These are phyloP conservation scores for Brachyistius frenatus DNA, from an alignment of 2,113 vertebrate genomes.

Conservation along the genomic window DNA sequence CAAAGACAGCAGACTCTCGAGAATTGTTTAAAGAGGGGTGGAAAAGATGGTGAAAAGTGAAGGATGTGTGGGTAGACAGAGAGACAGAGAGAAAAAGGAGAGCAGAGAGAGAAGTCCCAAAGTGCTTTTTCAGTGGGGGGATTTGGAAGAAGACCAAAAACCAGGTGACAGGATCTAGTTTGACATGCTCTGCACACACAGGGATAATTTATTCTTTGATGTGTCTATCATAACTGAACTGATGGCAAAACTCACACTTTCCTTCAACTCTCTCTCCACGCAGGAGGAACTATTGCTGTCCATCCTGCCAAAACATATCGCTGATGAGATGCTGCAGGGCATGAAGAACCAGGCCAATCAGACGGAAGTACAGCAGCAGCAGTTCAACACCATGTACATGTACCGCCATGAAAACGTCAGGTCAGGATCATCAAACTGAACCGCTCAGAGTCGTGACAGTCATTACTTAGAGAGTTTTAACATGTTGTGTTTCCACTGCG, in stretches of 20 bases:
- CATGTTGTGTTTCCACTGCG: no score
- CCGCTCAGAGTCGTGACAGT: no score
- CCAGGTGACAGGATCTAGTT: slow-evolving; percentile 13
- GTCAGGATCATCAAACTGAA: slow-evolving; percentile 70
- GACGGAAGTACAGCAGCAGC: slow-evolving; percentile 94
- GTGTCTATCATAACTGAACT: no score
- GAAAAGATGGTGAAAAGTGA: slow-evolving; percentile 1
- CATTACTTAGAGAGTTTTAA: no score
- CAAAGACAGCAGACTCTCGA: slow-evolving; percentile 4
- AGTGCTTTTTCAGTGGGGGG: slow-evolving; percentile 35
- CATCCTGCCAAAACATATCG: slow-evolving; percentile 97
- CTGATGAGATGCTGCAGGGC: slow-evolving; percentile 96
- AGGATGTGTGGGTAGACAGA: slow-evolving; percentile 12
- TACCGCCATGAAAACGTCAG: slow-evolving; percentile 98
- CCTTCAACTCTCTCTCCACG: background rate
- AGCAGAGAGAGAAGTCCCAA: slow-evolving; percentile 36
- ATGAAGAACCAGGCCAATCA: slow-evolving; percentile 94
- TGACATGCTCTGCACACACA: slow-evolving; percentile 3
- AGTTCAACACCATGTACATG: slow-evolving; percentile 99
- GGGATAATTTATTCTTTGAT: no score
- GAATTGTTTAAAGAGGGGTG: slow-evolving; percentile 1
- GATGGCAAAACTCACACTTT: no score
- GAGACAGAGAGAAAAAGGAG: slow-evolving; percentile 3
- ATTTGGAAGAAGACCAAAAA: slow-evolving; percentile 20
- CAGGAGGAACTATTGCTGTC: slow-evolving; percentile 96